A percentile compares a stretch with the other conserved stretches of the same genome.
phyloP scores from a whole-genome alignment of 2,888 invertebrate genomes.

The Agrypnus murinus region DNA sequence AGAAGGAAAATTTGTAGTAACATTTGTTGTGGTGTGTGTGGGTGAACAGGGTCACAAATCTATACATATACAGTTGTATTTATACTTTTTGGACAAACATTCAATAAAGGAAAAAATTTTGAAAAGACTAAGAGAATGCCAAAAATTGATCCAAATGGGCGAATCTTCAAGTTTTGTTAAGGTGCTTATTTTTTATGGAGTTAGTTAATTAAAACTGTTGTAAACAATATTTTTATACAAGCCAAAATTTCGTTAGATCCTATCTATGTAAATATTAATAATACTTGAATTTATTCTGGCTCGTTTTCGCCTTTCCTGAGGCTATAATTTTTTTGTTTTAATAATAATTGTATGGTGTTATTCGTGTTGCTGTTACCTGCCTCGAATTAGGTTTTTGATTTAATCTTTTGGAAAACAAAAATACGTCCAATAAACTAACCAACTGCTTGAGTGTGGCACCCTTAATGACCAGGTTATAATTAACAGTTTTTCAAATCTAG shows the following conservation, averaged over 20 bases:
- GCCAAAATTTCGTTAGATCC: slow-evolving; percentile 15
- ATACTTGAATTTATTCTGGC: slow-evolving; percentile 20
- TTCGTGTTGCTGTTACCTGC: slow-evolving; percentile 22
- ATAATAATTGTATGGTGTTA: slow-evolving; percentile 24
- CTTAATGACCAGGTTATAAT: slow-evolving; percentile 23
- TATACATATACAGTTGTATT: no score
- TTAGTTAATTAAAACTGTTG: slow-evolving; percentile 1
- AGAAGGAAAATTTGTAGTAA: slow-evolving; percentile 2
- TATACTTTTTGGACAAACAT: slow-evolving; percentile 3
- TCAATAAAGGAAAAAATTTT: no score
- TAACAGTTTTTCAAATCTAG: slow-evolving; percentile 19
- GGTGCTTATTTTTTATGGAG: no score
- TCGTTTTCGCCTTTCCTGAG: slow-evolving; percentile 17
- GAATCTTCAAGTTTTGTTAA: no score
- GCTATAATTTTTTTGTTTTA: slow-evolving; percentile 17
- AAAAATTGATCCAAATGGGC: no score
- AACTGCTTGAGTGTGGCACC: no score
- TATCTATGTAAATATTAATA: slow-evolving; percentile 30
- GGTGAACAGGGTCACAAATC: slow-evolving; percentile 7
- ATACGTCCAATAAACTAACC: not conserved
- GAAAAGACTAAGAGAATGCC: no score
- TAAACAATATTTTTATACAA: slow-evolving; percentile 27
- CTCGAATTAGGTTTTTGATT: slow-evolving; percentile 18
- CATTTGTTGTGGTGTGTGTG: slow-evolving; percentile 4
- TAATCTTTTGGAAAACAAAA: slow-evolving; percentile 24